Conservation (phyloP, 1,140 invertebrate species). For the Drosophila sucinea region DNA sequence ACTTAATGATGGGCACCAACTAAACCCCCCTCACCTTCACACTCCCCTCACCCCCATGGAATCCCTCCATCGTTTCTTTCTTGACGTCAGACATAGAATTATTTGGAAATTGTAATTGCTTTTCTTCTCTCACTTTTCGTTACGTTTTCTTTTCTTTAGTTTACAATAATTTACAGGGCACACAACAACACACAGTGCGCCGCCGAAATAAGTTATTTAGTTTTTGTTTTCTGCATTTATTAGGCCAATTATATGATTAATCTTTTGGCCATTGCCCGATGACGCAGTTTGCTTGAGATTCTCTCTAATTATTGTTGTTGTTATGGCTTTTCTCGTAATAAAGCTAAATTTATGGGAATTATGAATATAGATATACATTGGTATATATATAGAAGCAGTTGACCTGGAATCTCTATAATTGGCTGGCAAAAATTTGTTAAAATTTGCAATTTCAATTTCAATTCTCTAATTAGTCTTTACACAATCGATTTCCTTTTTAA, state of each 20-base stretch:
- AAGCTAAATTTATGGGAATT: slow-evolving; percentile 47
- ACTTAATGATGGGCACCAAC: slow-evolving; percentile 42
- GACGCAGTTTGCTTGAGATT: slow-evolving; percentile 60
- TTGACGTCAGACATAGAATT: slow-evolving; percentile 61
- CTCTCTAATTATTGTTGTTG: not conserved
- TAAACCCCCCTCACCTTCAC: not conserved
- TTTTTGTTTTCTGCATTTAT: slow-evolving; percentile 44
- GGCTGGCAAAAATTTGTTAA: slow-evolving; percentile 17
- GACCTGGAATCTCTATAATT: slow-evolving; percentile 47
- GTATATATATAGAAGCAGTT: slow-evolving; percentile 15
- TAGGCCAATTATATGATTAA: slow-evolving; percentile 76
- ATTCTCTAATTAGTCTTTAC: slow-evolving; percentile 27
- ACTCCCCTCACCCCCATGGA: not conserved
- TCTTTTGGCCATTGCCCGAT: slow-evolving; percentile 50
- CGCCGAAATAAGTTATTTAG: slow-evolving; percentile 12
- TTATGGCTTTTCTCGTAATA: slow-evolving; percentile 27
- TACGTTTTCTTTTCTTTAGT: slow-evolving; percentile 28
- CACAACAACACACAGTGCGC: not conserved
- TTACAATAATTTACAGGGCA: slow-evolving; percentile 58
- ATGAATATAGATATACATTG: slow-evolving; percentile 41
- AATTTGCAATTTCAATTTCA: slow-evolving; percentile 25
- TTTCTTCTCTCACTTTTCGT: not conserved
- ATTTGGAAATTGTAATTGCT: slow-evolving; percentile 47
- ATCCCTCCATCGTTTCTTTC: not conserved
- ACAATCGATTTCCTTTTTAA: slow-evolving; percentile 42